phyloP scores from a whole-genome alignment of 2,113 vertebrate species.

The Crypturellus undulatus region DNA sequence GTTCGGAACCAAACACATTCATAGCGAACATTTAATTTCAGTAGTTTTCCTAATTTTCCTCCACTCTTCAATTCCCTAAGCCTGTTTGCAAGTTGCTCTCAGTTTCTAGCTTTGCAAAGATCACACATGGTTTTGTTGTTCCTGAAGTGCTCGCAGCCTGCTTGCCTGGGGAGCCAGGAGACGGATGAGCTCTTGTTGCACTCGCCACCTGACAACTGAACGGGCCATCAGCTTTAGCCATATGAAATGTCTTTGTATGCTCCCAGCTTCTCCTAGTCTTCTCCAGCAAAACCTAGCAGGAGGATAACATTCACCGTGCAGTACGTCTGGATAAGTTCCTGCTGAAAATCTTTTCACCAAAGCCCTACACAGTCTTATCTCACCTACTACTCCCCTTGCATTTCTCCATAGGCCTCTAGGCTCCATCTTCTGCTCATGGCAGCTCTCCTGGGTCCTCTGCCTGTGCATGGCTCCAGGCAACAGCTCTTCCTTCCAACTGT shows the following conservation, averaged over 20 bases:
- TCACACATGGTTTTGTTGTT: neutral
- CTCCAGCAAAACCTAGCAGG: neutral
- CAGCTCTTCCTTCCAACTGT: neutral
- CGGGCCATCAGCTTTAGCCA: neutral
- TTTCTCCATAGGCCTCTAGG: neutral
- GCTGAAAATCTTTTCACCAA: neutral
- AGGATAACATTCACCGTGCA: neutral
- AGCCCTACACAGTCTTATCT: neutral
- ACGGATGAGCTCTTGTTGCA: neutral
- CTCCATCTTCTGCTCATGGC: neutral
- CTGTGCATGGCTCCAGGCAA: neutral
- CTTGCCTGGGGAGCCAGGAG: neutral
- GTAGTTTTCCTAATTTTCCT: neutral
- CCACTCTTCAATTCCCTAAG: neutral
- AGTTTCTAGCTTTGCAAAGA: neutral
- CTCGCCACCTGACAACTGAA: neutral
- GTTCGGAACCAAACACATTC: neutral
- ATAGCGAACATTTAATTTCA: neutral
- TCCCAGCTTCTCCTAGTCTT: neutral
- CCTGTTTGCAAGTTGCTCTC: neutral
- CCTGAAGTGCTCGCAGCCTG: neutral
- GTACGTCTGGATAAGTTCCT: neutral
- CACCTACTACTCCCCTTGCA: accelerated
- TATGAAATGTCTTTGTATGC: neutral
- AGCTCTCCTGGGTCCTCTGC: neutral